Percentiles rank a stretch among this genome's conserved stretches.
Conservation (phyloP, 2,113 vertebrate species). For the Emberiza fucata region DNA sequence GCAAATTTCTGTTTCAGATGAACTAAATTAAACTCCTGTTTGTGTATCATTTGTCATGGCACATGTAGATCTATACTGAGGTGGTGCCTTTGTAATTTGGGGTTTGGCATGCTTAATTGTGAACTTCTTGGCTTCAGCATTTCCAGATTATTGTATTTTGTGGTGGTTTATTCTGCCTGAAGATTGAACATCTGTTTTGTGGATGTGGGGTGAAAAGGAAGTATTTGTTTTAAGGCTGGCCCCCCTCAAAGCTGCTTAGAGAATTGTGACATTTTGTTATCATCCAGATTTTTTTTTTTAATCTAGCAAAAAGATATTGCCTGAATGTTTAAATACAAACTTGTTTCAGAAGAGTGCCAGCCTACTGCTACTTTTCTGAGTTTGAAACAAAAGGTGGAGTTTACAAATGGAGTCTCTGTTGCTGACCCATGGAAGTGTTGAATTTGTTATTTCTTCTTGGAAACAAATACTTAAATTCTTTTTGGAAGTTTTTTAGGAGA, state of each 20-base stretch:
- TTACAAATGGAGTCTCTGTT: neutral
- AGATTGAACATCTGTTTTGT: conserved; percentile 32
- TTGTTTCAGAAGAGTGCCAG: neutral
- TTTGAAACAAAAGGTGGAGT: neutral
- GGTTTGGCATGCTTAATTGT: conserved; percentile 36
- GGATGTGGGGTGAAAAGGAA: neutral
- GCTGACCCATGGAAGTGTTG: neutral
- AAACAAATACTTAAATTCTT: neutral
- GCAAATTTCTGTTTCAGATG: conserved; percentile 43
- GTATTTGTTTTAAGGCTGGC: neutral
- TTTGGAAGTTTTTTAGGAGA: neutral
- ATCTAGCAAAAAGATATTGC: neutral
- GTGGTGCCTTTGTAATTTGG: conserved; percentile 30
- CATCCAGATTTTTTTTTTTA: neutral
- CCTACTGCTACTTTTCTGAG: neutral
- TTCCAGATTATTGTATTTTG: conserved; percentile 51
- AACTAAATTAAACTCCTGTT: conserved; percentile 21
- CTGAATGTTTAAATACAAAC: neutral
- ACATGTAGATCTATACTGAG: neutral
- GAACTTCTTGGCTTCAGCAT: conserved; percentile 15
- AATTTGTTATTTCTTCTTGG: neutral
- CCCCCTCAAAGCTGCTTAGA: neutral
- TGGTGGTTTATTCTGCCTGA: conserved; percentile 48
- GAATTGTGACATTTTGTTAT: conserved; percentile 33
- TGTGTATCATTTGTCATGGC: neutral